These are phyloP conservation scores for Oncorhynchus keta DNA, from an alignment of 2,113 vertebrate species.

Conservation along the genomic window DNA sequence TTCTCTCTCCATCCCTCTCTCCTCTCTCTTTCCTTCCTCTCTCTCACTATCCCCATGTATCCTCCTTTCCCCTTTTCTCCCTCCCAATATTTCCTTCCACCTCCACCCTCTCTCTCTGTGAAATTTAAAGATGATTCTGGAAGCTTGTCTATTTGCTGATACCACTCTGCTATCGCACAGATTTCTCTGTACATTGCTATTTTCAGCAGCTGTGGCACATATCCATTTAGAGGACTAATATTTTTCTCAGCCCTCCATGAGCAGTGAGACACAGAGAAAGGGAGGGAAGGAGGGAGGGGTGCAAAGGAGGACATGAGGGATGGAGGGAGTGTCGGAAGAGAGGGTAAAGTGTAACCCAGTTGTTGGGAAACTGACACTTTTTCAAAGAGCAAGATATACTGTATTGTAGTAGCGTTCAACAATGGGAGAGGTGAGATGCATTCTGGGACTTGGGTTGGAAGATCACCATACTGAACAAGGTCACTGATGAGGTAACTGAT, in stretches of 20 bases:
- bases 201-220: conserved; percentile 11
- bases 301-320: background rate
- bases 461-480: background rate
- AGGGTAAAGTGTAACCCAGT: background rate
- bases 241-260: background rate
- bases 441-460: background rate
- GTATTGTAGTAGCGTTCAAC: background rate
- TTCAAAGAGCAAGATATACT: background rate
- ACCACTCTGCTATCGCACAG: conserved; percentile 1
- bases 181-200: conserved; percentile 9
- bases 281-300: background rate
- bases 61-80: background rate
- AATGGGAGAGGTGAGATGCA: background rate
- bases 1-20: background rate
- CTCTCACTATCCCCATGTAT: background rate
- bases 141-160: background rate
- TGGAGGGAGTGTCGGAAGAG: background rate
- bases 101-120: background rate
- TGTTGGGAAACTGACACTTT: background rate
- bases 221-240: background rate
- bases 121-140: background rate
- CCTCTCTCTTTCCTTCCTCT: background rate
- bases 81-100: background rate
- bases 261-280: background rate
- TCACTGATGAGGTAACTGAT: background rate